Evolutionary conservation across 2,888 invertebrate genomes (phyloP), one percentile per base, ranked within the genome.

Genomic region (Periphyllus acericola): DNA sequence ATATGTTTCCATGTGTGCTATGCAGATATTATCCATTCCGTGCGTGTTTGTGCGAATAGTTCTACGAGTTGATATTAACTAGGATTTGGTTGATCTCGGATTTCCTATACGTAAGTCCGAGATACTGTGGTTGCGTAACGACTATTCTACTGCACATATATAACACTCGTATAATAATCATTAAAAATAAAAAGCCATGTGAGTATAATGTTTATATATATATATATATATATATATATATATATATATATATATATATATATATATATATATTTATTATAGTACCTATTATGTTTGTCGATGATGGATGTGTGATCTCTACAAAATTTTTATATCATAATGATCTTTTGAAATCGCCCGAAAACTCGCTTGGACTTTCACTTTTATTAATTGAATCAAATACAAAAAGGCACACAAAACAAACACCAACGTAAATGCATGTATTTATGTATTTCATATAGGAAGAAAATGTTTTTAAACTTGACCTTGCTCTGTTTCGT

Each of bases 401-500:
- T 32, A 9, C 76, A 76, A 66, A 46, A 40, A 76, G 84, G 66
- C 84, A 25, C 66, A 66, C 32, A 25, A 74, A 32, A 32, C 60
- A 17, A n/a, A 55, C 2, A 32, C 21, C 32, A 11, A 68, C 68
- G 6, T 29, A 29, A 72, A n/a, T 14, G n/a, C 34, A 34, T 6
- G 4, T 68, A 11, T n/a, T n/a, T 60, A 9, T 29, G 29, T 25
- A 52, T n/a, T 6, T 68, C 29, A 29, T 68, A 14, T 68, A 29
- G 29, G 68, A 4, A 68, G n/a, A 68, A n/a, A 68, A 21, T 80
- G 40, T 8, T 72, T 80, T 55, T 74, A 72, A 60, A 86, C 80
- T 86, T 80, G 80, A 86, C 86, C 79, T 86, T 80, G 86, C 79
- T 72, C 80, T 3, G 71, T 71, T 86, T 86, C 60, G 86, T 86